phyloP scores from a whole-genome alignment of 1,140 invertebrate genomes.

The Drosophila bipectinata region DNA sequence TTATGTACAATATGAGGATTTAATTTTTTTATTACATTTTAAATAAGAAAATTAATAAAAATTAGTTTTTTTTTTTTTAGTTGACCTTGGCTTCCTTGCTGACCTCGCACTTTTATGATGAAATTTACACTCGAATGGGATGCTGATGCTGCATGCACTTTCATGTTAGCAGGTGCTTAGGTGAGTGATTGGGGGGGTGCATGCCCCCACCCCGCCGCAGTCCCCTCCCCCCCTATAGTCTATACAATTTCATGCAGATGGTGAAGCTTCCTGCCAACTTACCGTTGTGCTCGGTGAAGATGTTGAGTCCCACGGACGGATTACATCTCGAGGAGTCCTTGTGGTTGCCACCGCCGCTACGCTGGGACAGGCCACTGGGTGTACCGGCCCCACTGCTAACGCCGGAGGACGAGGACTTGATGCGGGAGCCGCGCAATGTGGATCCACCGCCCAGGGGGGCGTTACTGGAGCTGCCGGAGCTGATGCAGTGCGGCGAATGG shows the following conservation, averaged over 20 bases:
- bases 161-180: conserved; percentile 1
- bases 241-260: conserved; percentile 9
- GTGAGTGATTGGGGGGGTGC: conserved; percentile 5
- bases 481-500: conserved; percentile 73
- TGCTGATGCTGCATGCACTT: conserved; percentile 32
- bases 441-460: conserved; percentile 72
- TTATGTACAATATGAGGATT: conserved; percentile 1
- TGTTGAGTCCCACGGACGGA: conserved; percentile 90
- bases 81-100: background rate
- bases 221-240: background rate
- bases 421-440: conserved; percentile 79
- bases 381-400: conserved; percentile 85
- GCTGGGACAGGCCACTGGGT: conserved; percentile 53
- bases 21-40: background rate
- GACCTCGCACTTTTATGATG: conserved; percentile 2
- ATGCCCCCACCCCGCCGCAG: background rate
- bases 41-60: background rate
- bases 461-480: conserved; percentile 37
- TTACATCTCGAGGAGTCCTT: conserved; percentile 88
- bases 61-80: background rate
- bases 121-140: conserved; percentile 35
- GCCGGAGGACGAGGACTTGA: conserved; percentile 84
- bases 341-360: conserved; percentile 85
- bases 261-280: conserved; percentile 61
- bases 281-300: conserved; percentile 96